Base-by-base conservation (phyloP, 2,113 vertebrate species). In the Cyprinodon tularosa region DNA sequence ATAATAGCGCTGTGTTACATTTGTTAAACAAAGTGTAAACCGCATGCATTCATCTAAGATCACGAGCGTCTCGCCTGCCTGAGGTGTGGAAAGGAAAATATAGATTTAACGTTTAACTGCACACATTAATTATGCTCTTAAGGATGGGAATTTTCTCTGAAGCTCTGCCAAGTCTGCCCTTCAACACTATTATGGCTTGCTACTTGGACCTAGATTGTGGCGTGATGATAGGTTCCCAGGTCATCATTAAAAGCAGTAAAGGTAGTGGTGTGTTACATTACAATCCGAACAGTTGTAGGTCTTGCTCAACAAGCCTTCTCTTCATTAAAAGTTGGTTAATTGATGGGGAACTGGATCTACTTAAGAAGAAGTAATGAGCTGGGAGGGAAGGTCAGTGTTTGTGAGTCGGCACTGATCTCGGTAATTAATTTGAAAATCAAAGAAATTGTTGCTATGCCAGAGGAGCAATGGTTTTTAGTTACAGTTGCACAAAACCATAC, bases 311-410 rank as follows among this genome's bases (percentile, higher is more conserved):
- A 89, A 76, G 80, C 91, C 90, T 83, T 90, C 72, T 62, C 91
- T 88, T 91, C 92, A 92, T 93, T 92, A 92, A 92, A 91, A 91
- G 81, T 91, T 89, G 53, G 84, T 88, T 91, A 93, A 92, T 88
- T 91, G 91, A 91, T 80, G 62, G 84, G 90, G 90, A 90, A 85
- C 80, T 84, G 82, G 68, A 78, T 90, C 81, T 84, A 88, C 91
- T 90, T 90, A 84, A 71, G 84, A 81, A 82, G 83, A 50, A 90
- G 89, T 90, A 91, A 92, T 89, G 90, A 90, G 86, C 85, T 91
- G 79, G 85, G 80, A 84, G 86, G 81, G 84, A 89, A 93, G 90
- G 91, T 92, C 88, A 86, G 83, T 67, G 57, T 84, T 71, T 84
- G 71, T 83, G 78, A 90, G 83, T 90, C 83, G 69, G 81, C 81